These are phyloP conservation scores for Lypha dubia DNA, from an alignment of 2,888 invertebrate genomes.

Conservation along the genomic window DNA sequence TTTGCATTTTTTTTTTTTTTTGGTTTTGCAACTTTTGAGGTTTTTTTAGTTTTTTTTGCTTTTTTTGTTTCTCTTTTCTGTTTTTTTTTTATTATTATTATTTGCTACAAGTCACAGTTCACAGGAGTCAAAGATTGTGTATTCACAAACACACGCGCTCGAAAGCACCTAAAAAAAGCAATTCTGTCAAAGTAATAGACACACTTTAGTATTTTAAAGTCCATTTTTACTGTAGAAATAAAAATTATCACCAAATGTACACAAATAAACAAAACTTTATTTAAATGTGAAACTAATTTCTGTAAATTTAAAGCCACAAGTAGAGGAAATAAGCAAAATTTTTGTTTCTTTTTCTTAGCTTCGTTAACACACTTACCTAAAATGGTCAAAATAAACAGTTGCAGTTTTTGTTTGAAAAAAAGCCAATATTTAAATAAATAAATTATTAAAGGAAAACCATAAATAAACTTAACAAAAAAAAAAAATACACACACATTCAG, in stretches of 20 bases:
- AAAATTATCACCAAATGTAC: neutral
- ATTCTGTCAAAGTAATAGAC: no score
- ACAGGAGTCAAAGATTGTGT: no score
- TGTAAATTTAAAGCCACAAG: neutral
- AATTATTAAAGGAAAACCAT: no score
- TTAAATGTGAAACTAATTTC: conserved; percentile 27
- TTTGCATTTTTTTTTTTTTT: no score
- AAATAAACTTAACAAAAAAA: neutral
- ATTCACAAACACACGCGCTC: no score
- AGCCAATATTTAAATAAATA: conserved; percentile 22
- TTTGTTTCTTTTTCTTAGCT: neutral
- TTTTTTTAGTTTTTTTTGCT: no score
- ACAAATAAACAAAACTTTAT: neutral
- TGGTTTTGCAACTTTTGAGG: neutral
- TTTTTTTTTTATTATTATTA: no score
- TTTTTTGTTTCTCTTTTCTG: no score
- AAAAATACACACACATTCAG: no score
- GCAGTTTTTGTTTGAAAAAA: conserved; percentile 44
- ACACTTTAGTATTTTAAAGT: neutral
- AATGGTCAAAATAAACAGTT: conserved; percentile 56
- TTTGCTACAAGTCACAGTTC: no score
- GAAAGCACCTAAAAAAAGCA: no score
- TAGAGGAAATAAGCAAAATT: conserved; percentile 44
- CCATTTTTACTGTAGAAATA: conserved; percentile 30
- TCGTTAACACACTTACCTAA: conserved; percentile 45